Evolutionary conservation across 2,888 invertebrate genomes (phyloP), one percentile per base, ranked within the genome.

Genomic region (Tyria jacobaeae): DNA sequence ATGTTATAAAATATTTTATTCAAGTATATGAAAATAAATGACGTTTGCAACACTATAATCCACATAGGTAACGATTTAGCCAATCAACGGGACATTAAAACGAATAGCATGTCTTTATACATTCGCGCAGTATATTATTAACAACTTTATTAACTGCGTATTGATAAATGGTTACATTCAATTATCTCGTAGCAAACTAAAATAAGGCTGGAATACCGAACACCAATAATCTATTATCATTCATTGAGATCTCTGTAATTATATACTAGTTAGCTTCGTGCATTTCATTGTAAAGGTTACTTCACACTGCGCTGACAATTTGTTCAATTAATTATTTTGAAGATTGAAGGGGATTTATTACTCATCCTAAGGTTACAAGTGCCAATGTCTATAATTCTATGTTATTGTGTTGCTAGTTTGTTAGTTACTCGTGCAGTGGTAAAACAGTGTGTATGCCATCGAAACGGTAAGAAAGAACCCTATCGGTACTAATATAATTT

Each of bases 111-210:
- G 14, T 14, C 53, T 24, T 39, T 41, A 27, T 21, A 49, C 48
- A 37, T 35, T 21, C 24, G 24, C 5, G 12, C 37, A 39, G 31
- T n/a, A 0, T 57, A 48, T 57, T 48, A 62, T 57, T 57, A 53
- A 62, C 49, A 57, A 62, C 49, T 62, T 39, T 57, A 62, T 62
- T 57, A 57, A 58, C 47, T 31, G 15, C n/a, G 31, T 25, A 49
- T 49, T 58, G 62, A 58, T 62, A 58, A 58, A 54, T 62, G 27
- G 37, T 10, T 34, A 54, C 49, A 62, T 62, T 58, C 57, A 62
- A 62, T 62, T 62, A 58, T 24, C 39, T 51, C 34, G 55, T 44
- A 41, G 27, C 9, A 15, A 44, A 37, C 27, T 44, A 35, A 49
- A 49, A 55, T 50, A 47, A 56, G 47, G 55, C 21, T 56, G 56